Evolutionary conservation across 2,113 vertebrate genomes (phyloP).

Genomic region (Ptychochromis oligacanthus): DNA sequence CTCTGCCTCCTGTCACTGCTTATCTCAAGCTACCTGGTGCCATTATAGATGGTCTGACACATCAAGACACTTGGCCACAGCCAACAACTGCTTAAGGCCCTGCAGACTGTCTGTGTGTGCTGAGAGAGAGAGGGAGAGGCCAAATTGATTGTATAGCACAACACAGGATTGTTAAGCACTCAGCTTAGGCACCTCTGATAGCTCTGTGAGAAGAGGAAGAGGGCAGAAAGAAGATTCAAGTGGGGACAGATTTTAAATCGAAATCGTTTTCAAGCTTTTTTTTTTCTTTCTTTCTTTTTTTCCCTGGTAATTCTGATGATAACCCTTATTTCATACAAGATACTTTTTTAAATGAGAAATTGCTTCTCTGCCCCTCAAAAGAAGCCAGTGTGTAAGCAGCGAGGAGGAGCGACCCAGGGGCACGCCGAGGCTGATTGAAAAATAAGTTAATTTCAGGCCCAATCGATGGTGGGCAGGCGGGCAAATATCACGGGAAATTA

Average conservation of each 20-base stretch:
- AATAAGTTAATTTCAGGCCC: slow-evolving; percentile 99
- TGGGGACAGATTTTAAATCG: slow-evolving; percentile 65
- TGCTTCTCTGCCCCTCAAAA: slow-evolving; percentile 88
- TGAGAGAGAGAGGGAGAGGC: slow-evolving; percentile 16
- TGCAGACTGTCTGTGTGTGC: slow-evolving; percentile 50
- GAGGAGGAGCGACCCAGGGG: slow-evolving; percentile 93
- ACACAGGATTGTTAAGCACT: slow-evolving; percentile 66
- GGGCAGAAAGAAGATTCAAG: background rate
- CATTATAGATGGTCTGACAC: slow-evolving; percentile 46
- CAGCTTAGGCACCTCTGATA: slow-evolving; percentile 52
- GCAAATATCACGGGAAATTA: slow-evolving; percentile 99
- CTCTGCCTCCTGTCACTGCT: slow-evolving; percentile 50
- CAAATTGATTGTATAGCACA: slow-evolving; percentile 69
- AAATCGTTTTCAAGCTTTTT: slow-evolving; percentile 68
- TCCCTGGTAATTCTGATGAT: slow-evolving; percentile 72
- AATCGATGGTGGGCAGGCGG: slow-evolving; percentile 99
- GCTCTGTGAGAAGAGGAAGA: slow-evolving; percentile 21
- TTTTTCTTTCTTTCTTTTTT: background rate
- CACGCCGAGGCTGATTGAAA: slow-evolving; percentile 98
- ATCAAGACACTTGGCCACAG: slow-evolving; percentile 44
- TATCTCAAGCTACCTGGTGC: slow-evolving; percentile 33
- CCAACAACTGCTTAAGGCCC: slow-evolving; percentile 34
- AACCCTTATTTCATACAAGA: slow-evolving; percentile 79
- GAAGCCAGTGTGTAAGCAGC: slow-evolving; percentile 78
- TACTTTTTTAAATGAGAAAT: slow-evolving; percentile 88